Evolutionary conservation across 2,113 vertebrate genomes (phyloP), one percentile per base, ranked within the genome.

Genomic region (Myotis lucifugus): DNA sequence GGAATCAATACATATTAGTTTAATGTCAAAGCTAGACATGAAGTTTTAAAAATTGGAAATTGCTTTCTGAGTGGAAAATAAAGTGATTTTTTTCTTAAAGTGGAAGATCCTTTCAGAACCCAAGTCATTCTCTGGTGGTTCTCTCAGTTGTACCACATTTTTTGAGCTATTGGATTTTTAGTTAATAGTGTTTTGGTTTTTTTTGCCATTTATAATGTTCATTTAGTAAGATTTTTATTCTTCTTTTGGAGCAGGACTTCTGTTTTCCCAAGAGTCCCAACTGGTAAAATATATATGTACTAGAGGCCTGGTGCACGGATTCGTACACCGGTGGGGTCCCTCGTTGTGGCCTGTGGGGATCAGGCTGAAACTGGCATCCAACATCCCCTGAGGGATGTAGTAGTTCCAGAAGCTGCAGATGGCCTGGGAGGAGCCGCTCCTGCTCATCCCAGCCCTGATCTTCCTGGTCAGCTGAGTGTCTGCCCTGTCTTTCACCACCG

Each of bases 1-100:
- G 46, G 46, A 96, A 97, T 97, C 97, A 94, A 93, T 97, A 82
- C 46, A 85, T 95, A 97, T 97, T 96, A 92, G 92, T 93, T 97
- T 96, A 97, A 97, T 97, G 85, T 90, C 95, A 97, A 95, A 97
- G 74, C 21, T 82, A 85, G 84, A 95, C 69, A 64, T 82, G 85
- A 52, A 73, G 32, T 95, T 97, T 95, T 93, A 90, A 96, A 96
- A 97, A 85, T 90, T 96, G 92, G 96, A 97, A 97, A 97, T 97
- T 96, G 82, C 73, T 74, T 95, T 97, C 72, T 69, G 85, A 93
- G 42, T 85, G 32, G 11, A 85, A 96, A 96, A 93, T 90, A 90
- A 93, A 90, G 74, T 85, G 8, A 90, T 46, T 92, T 88, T 87
- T 88, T 83, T 91, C 87, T 94, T 95, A 94, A 93, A 94, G 87